Evolutionary conservation across 2,888 invertebrate genomes (phyloP), one percentile per base, ranked within the genome.

Genomic region (Acleris literana): DNA sequence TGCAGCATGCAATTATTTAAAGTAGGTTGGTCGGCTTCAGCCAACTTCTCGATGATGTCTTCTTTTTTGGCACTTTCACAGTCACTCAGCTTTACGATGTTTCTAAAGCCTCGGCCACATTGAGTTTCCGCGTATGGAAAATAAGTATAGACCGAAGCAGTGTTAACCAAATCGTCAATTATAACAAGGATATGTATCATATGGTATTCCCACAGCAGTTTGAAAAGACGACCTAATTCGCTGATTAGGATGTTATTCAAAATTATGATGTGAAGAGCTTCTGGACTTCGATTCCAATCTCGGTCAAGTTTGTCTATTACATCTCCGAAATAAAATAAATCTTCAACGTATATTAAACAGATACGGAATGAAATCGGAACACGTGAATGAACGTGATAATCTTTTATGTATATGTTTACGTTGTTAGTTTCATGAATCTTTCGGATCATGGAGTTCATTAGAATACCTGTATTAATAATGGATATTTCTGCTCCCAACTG

Each of bases 81-180:
- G 11, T 44, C 25, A 49, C 69, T 67, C 18, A 69, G 18, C 20
- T 57, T 64, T 2, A 63, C 49, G n/a, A 57, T 68, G 39, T 64
- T 68, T 2, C 44, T 57, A 46, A 60, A 68, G 29, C 63, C 64
- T 16, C 54, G 25, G n/a, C 70, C 69, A 62, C 70, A 70, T 3
- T 18, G 11, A 44, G 58, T 56, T 16, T 53, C 43, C 48, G 29
- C 60, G 46, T 67, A 69, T 17, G 67, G 58, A 46, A 68, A 64
- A 57, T 69, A 70, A 2, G 63, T 25, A 39, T 66, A 64, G 16
- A 70, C 44, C 33, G 61, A 51, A 59, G 56, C 59, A 16, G 16
- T 53, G 18, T 25, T 25, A 22, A 60, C 57, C 3, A 49, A 52
- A 9, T 59, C 33, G 22, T 44, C 60, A 49, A 20, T 51, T n/a